Evolutionary conservation across 2,797 vertebrate species (phyloP), one percentile per base, ranked within the genome.

Genomic region (Helicolenus hilgendorfi): DNA sequence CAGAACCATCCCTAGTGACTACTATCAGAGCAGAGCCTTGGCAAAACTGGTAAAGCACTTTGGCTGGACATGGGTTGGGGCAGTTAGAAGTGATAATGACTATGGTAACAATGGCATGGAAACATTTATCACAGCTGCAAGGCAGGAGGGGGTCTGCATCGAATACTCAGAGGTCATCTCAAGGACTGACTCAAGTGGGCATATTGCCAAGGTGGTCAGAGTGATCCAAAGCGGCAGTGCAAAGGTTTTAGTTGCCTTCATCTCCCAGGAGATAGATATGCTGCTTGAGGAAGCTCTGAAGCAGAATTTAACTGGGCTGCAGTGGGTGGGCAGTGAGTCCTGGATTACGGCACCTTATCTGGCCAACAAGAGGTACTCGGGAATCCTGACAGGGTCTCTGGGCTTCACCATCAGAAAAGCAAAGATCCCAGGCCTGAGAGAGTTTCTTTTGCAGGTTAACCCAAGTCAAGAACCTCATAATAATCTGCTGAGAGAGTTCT

Each of bases 261-360:
- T 97, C 7, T 96, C 97, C 18, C 96, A 97, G 56, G 82, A 86
- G 72, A 97, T 98, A 94, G 79, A 96, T 2, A 76, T 97, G 36
- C 77, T 98, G 38, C 83, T 97, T 27, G 95, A 97, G 4, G 97
- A 98, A 79, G 92, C 95, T 33, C 72, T 96, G 35, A 91, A 70
- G 14, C 97, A 97, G 85, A 97, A 98, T 63, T 49, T 97, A 56
- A 97, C 95, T 1, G 96, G 95, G 29, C 80, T 97, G 56, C 97
- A 97, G 86, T 97, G 97, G 97, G 92, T 98, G 11, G 97, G 96
- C 33, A 97, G 96, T 81, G 97, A 98, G 87, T 97, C 97, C 64
- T 98, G 97, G 97, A 97, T 97, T 58, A 97, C 97, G 58, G 94
- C 94, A 8, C 78, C 89, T 76, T 84, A 96, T 76, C 79, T 97